These are phyloP conservation scores for Venustoraphidia nigricollis DNA, from an alignment of 2,888 invertebrate species.

Conservation along the genomic window DNA sequence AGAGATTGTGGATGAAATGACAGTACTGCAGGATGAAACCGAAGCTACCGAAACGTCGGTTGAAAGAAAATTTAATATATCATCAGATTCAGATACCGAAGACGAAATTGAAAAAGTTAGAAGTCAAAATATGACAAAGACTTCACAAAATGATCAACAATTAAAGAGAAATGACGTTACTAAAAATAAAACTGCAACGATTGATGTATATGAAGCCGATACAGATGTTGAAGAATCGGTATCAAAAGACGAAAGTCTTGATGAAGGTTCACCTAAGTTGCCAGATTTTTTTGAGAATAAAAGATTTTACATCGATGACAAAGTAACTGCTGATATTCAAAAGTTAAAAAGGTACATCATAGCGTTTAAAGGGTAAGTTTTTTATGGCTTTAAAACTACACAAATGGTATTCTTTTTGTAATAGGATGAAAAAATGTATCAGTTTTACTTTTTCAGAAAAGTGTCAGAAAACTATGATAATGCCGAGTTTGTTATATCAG, in stretches of 20 bases:
- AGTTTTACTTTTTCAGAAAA: too few relatives aligned
- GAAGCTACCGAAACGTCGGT: constrained; percentile 4
- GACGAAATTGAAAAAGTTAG: constrained; percentile 40
- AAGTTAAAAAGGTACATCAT: constrained; percentile 33
- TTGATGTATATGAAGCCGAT: constrained; percentile 19
- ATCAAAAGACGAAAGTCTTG: constrained; percentile 10
- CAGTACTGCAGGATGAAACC: constrained; percentile 10
- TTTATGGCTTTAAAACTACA: too few relatives aligned
- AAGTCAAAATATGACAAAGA: constrained; percentile 7
- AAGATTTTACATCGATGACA: constrained; percentile 31
- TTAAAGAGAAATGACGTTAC: constrained; percentile 8
- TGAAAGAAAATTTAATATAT: constrained; percentile 9
- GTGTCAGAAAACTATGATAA: too few relatives aligned
- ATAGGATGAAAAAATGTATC: too few relatives aligned
- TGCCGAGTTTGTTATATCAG: too few relatives aligned
- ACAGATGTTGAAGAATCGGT: constrained; percentile 24
- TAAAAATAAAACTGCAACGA: constrained; percentile 10
- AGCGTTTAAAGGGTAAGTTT: constrained; percentile 43
- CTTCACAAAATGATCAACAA: constrained; percentile 8
- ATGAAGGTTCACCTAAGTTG: constrained; percentile 17
- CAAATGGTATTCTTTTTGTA: too few relatives aligned
- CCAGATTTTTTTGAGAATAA: constrained; percentile 32
- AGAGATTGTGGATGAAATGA: constrained; percentile 29
- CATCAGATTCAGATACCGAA: constrained; percentile 39
- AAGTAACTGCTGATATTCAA: constrained; percentile 22